phyloP scores from a whole-genome alignment of 2,113 vertebrate genomes.

The Aviceda subcristata region DNA sequence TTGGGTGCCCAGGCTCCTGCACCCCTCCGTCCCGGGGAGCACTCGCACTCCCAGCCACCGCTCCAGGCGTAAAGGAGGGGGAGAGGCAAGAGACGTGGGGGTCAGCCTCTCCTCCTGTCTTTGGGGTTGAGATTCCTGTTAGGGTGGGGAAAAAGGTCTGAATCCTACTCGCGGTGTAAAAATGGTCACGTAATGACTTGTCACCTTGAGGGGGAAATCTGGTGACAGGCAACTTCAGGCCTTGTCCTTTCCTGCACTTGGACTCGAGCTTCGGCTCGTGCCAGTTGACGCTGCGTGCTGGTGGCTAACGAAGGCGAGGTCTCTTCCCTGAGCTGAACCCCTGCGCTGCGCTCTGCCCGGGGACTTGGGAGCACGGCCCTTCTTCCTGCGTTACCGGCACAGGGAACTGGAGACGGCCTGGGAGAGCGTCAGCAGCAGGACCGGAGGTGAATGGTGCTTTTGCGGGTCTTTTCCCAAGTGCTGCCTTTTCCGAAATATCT shows the following conservation, averaged over 20 bases:
- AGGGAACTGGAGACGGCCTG: not conserved
- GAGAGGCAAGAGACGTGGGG: not conserved
- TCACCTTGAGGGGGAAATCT: not conserved
- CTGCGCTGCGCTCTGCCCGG: not conserved
- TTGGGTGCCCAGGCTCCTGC: not conserved
- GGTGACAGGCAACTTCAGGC: not conserved
- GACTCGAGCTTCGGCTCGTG: accelerated
- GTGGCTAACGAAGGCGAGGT: not conserved
- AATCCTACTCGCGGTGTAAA: not conserved
- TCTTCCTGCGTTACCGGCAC: accelerated
- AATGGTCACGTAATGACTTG: not conserved
- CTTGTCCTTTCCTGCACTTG: not conserved
- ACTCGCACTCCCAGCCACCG: accelerated
- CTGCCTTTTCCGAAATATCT: not conserved
- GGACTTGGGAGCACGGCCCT: accelerated
- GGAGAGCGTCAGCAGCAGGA: not conserved
- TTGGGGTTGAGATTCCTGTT: not conserved
- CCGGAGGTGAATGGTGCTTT: not conserved
- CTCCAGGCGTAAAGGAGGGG: accelerated
- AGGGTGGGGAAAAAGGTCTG: too few species aligned
- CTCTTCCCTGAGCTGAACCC: not conserved
- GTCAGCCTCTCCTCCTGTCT: not conserved
- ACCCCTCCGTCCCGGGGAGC: accelerated
- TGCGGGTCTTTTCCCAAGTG: not conserved
- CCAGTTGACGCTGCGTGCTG: not conserved